These are phyloP conservation scores for Tupaia chinensis DNA, from an alignment of 2,113 vertebrate species.

Conservation along the genomic window DNA sequence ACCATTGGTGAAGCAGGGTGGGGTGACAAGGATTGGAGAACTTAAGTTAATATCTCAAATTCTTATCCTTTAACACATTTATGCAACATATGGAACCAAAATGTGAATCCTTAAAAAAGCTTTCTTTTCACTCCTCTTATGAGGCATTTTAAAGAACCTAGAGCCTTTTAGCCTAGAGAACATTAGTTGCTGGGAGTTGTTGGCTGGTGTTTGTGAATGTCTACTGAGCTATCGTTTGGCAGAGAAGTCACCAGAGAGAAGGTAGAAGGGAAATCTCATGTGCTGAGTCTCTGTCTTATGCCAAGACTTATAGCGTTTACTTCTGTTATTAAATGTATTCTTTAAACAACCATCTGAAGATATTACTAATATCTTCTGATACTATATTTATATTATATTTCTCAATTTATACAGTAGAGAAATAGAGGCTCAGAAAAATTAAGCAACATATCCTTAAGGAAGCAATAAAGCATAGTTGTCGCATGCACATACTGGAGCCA, in stretches of 20 bases:
- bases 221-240: not conserved
- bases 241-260: not conserved
- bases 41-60: not conserved
- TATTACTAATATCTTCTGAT: not conserved
- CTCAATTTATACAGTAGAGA: not conserved
- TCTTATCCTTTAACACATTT: constrained; percentile 38
- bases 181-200: not conserved
- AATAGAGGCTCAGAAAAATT: constrained; percentile 22
- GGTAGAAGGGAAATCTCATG: not conserved
- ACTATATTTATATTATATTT: no score
- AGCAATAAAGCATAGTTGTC: not conserved
- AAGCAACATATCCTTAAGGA: not conserved
- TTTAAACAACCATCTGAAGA: not conserved
- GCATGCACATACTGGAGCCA: not conserved
- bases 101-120: not conserved
- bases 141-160: not conserved
- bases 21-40: not conserved
- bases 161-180: not conserved
- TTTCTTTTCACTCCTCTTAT: not conserved
- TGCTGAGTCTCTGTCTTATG: not conserved
- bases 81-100: not conserved
- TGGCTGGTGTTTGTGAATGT: not conserved
- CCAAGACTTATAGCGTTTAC: not conserved
- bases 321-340: constrained; percentile 3
- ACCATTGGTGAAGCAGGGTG: not conserved